These are phyloP conservation scores for Aphyosemion australe DNA, from an alignment of 2,113 vertebrate genomes.

Conservation along the genomic window DNA sequence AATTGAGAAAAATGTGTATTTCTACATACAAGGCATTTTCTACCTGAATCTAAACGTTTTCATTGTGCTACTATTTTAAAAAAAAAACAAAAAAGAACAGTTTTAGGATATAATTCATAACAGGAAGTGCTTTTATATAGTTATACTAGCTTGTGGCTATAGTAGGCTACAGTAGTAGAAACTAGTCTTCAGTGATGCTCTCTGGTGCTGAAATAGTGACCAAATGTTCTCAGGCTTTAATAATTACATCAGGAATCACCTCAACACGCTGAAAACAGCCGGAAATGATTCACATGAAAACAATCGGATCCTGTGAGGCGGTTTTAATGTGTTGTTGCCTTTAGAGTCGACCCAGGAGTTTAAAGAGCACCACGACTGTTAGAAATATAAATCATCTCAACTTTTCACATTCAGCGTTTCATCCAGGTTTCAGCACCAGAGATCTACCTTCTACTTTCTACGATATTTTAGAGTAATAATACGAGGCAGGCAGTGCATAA, in stretches of 20 bases:
- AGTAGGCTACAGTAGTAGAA: constrained; percentile 72
- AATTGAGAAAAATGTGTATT: constrained; percentile 75
- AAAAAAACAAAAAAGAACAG: constrained; percentile 41
- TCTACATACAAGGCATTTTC: constrained; percentile 82
- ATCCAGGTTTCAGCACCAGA: constrained; percentile 77
- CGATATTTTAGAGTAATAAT: constrained; percentile 79
- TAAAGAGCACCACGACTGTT: constrained; percentile 14
- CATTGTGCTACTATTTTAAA: constrained; percentile 81
- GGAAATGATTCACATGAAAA: constrained; percentile 18
- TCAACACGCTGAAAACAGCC: constrained; percentile 28
- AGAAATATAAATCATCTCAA: constrained; percentile 3
- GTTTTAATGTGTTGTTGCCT: constrained; percentile 8
- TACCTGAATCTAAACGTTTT: constrained; percentile 84
- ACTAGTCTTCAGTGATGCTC: constrained; percentile 62
- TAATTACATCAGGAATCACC: constrained; percentile 14
- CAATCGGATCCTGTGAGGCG: neutral
- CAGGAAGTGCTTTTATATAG: constrained; percentile 82
- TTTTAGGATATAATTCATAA: constrained; percentile 75
- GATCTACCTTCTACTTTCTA: constrained; percentile 77
- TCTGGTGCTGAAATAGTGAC: constrained; percentile 73
- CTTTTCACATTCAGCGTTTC: constrained; percentile 1
- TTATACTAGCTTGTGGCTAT: constrained; percentile 77
- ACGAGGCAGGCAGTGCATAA: constrained; percentile 88
- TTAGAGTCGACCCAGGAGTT: constrained; percentile 1
- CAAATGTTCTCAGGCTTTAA: constrained; percentile 7